Conservation (phyloP, 2,888 invertebrate species). For the Troglohyphantes excavatus region DNA sequence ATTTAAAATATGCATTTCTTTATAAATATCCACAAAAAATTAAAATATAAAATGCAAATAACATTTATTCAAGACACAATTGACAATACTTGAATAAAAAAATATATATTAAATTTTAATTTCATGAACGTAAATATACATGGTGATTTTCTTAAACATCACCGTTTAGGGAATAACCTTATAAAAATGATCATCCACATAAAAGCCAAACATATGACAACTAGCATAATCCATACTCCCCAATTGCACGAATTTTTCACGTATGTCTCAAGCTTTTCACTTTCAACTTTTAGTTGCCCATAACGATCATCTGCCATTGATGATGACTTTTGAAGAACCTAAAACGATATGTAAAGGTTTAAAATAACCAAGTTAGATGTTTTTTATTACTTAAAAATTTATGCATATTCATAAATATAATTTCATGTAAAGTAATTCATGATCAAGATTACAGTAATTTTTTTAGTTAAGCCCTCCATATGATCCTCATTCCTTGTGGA, state of each 20-base stretch:
- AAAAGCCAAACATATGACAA: constrained; percentile 92
- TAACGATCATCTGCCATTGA: constrained; percentile 91
- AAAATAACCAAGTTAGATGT: neutral
- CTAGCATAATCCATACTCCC: constrained; percentile 96
- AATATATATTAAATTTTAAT: constrained; percentile 18
- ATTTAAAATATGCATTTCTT: too few species aligned
- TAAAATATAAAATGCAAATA: neutral
- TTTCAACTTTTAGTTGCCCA: constrained; percentile 89
- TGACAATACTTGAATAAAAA: neutral
- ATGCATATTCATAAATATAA: neutral
- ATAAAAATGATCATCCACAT: constrained; percentile 87
- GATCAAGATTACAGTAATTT: too few species aligned
- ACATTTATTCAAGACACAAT: neutral
- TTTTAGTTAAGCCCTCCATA: too few species aligned
- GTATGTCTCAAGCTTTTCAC: constrained; percentile 91
- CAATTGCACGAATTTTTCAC: constrained; percentile 94
- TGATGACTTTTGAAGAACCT: constrained; percentile 86
- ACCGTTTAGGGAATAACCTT: constrained; percentile 71
- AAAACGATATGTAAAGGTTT: neutral
- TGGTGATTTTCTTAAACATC: neutral
- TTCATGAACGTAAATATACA: constrained; percentile 14
- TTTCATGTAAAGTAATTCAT: too few species aligned
- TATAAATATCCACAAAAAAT: too few species aligned
- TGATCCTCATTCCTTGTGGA: too few species aligned
- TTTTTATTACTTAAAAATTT: neutral